Conservation (phyloP, 1,140 invertebrate species). For the Cydia strobilella region DNA sequence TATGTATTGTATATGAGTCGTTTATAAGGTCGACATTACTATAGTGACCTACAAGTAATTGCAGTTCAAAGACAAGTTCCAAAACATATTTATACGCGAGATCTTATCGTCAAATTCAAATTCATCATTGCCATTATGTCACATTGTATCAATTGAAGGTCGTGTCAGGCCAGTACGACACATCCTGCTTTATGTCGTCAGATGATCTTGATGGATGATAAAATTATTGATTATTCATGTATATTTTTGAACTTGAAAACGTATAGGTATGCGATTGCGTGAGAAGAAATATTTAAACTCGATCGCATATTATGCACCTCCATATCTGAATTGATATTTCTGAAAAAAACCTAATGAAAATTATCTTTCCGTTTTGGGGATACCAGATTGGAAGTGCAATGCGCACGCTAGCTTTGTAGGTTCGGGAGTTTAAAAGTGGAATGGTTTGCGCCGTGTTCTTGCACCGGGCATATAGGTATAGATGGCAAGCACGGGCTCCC, state of each 20-base stretch:
- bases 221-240: conserved; percentile 25
- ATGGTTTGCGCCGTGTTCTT: too few species aligned
- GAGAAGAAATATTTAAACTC: not conserved
- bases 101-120: conserved; percentile 19
- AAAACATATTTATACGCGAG: not conserved
- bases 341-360: too few species aligned
- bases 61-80: not conserved
- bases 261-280: not conserved
- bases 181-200: conserved; percentile 23
- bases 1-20: too few species aligned
- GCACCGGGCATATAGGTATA: too few species aligned
- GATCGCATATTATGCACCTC: not conserved
- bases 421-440: too few species aligned
- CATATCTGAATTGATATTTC: too few species aligned
- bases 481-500: too few species aligned
- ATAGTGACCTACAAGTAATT: too few species aligned
- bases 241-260: conserved; percentile 8
- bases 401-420: too few species aligned
- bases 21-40: too few species aligned
- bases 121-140: conserved; percentile 23
- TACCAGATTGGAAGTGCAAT: too few species aligned
- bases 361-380: too few species aligned
- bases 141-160: conserved; percentile 25
- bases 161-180: conserved; percentile 10
- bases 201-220: conserved; percentile 27